Conservation (phyloP, 2,113 vertebrate species). For the Falco punctatus region DNA sequence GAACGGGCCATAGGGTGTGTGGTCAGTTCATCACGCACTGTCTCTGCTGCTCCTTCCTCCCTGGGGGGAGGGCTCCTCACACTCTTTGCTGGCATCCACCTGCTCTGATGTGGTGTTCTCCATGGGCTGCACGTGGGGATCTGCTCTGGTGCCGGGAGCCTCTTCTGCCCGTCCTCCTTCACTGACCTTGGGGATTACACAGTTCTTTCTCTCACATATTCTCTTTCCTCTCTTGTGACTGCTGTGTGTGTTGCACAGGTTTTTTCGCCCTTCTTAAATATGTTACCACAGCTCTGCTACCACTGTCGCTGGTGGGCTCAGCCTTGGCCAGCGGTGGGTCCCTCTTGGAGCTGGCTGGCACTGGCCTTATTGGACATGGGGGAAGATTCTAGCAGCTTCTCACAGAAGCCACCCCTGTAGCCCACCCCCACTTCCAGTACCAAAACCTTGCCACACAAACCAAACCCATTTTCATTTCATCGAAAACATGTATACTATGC, state of each 20-base stretch:
- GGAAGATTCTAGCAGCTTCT: too few relatives aligned
- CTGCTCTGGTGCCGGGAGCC: too few relatives aligned
- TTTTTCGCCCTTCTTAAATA: not conserved
- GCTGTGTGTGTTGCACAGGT: not conserved
- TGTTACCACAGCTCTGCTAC: not conserved
- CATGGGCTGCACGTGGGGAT: not conserved
- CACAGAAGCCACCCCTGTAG: too few relatives aligned
- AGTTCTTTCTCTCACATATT: not conserved
- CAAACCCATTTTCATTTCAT: not conserved
- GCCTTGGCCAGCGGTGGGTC: not conserved
- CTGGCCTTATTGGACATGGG: not conserved
- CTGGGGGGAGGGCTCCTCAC: not conserved
- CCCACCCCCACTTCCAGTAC: too few relatives aligned
- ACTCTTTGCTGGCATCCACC: too few relatives aligned
- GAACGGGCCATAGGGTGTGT: accelerated
- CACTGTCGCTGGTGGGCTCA: not conserved
- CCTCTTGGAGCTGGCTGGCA: not conserved
- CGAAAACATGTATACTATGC: not conserved
- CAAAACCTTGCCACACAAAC: not conserved
- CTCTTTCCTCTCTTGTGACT: not conserved
- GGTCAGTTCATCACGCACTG: not conserved
- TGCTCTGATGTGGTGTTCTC: accelerated
- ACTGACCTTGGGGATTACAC: too few relatives aligned
- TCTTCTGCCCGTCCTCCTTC: too few relatives aligned
- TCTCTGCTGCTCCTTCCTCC: not conserved